phyloP scores from a whole-genome alignment of 2,113 vertebrate genomes.

The Pristiophorus japonicus region DNA sequence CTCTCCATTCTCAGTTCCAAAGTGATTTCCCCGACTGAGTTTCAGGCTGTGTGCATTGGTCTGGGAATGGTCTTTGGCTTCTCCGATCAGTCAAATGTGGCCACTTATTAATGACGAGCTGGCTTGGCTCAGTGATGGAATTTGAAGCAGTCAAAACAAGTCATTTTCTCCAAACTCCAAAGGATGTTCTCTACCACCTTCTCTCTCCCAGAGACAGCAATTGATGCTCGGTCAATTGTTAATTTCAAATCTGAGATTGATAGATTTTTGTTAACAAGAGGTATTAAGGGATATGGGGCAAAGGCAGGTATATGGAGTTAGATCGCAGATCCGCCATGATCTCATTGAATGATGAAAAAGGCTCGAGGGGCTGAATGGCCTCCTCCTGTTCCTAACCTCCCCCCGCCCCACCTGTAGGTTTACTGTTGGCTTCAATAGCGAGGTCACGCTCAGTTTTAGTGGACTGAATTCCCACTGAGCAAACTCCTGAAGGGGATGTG shows the following conservation, averaged over 20 bases:
- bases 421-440: background rate
- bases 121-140: background rate
- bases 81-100: background rate
- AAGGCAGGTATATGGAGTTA: too few species aligned
- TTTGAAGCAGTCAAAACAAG: background rate
- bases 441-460: background rate
- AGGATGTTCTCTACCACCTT: background rate
- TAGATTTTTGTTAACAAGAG: too few species aligned
- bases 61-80: background rate
- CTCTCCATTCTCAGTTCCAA: background rate
- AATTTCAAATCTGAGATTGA: too few species aligned
- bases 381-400: too few species aligned
- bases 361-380: too few species aligned
- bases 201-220: background rate
- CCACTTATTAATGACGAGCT: background rate
- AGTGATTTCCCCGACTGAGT: background rate
- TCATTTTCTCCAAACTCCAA: background rate
- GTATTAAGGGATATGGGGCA: too few species aligned
- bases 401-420: background rate
- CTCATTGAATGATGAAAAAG: too few species aligned
- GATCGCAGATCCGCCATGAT: too few species aligned
- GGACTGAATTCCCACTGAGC: background rate
- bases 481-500: background rate
- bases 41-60: background rate
- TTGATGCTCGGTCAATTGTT: too few species aligned